These are phyloP conservation scores for Garra rufa DNA, from an alignment of 2,113 vertebrate species.

Conservation along the genomic window DNA sequence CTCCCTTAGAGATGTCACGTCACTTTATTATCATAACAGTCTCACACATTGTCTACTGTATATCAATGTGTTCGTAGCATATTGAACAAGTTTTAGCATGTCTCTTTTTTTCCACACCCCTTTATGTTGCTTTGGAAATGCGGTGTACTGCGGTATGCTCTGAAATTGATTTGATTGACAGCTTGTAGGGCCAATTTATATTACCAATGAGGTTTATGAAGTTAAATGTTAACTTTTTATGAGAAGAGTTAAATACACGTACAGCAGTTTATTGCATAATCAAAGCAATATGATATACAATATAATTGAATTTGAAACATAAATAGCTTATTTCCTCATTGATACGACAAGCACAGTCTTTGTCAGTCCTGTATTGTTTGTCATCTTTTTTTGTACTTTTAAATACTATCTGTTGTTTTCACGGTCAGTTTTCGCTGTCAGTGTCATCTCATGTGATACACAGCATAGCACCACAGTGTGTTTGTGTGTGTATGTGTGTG, in stretches of 20 bases:
- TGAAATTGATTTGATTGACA: slow-evolving; percentile 28
- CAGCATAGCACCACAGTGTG: slow-evolving; percentile 1
- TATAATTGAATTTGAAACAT: not conserved
- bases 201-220: not conserved
- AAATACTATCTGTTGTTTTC: slow-evolving; percentile 13
- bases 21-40: not conserved
- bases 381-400: not conserved
- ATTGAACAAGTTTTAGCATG: slow-evolving; percentile 42
- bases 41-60: not conserved
- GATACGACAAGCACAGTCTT: not conserved
- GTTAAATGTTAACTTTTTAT: not conserved
- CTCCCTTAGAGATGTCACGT: not conserved
- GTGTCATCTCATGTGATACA: slow-evolving; percentile 18
- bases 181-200: slow-evolving; percentile 14
- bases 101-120: slow-evolving; percentile 43
- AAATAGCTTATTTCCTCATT: not conserved
- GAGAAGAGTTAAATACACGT: not conserved
- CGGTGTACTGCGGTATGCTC: not conserved
- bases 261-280: not conserved
- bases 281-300: not conserved
- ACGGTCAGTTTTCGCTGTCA: slow-evolving; percentile 30
- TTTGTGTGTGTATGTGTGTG: slow-evolving; percentile 26
- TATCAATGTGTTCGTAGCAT: slow-evolving; percentile 35
- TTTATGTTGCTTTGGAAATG: slow-evolving; percentile 12
- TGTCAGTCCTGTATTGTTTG: not conserved